phyloP scores from a whole-genome alignment of 2,113 vertebrate species.

The Cryptomyrus ogoouensis region DNA sequence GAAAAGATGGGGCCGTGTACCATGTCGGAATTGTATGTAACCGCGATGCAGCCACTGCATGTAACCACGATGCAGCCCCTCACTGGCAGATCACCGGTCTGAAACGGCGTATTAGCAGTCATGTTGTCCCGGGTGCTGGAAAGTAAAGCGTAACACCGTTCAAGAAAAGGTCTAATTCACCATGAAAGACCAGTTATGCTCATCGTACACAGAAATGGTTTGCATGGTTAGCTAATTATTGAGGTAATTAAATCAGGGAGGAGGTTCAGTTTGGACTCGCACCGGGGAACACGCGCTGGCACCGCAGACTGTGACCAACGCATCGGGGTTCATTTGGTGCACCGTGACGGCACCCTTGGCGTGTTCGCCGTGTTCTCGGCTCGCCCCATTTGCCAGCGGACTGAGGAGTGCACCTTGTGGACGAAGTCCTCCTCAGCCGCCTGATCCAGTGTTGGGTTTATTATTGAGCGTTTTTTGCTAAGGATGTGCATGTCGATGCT shows the following conservation, averaged over 20 bases:
- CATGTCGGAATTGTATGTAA: not conserved
- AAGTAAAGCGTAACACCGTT: not conserved
- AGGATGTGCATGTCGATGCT: not conserved
- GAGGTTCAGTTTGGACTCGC: not conserved
- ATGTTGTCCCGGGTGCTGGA: not conserved
- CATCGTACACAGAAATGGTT: not conserved
- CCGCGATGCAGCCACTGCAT: not conserved
- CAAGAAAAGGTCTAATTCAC: not conserved
- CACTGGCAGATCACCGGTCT: not conserved
- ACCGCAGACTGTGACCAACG: not conserved
- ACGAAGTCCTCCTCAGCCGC: not conserved
- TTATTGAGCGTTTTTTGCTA: not conserved
- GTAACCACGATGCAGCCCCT: not conserved
- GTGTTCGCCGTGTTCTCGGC: not conserved
- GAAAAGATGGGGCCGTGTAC: not conserved
- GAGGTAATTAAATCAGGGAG: not conserved
- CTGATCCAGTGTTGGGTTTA: not conserved
- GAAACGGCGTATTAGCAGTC: not conserved
- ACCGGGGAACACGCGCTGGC: not conserved
- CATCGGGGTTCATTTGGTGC: not conserved
- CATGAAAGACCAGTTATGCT: not conserved
- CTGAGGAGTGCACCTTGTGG: not conserved
- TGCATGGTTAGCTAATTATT: not conserved
- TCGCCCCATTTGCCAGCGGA: not conserved
- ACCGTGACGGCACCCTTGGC: not conserved